Base-by-base conservation (phyloP, 2,888 invertebrate genomes). In the Cephus sareptanus region DNA sequence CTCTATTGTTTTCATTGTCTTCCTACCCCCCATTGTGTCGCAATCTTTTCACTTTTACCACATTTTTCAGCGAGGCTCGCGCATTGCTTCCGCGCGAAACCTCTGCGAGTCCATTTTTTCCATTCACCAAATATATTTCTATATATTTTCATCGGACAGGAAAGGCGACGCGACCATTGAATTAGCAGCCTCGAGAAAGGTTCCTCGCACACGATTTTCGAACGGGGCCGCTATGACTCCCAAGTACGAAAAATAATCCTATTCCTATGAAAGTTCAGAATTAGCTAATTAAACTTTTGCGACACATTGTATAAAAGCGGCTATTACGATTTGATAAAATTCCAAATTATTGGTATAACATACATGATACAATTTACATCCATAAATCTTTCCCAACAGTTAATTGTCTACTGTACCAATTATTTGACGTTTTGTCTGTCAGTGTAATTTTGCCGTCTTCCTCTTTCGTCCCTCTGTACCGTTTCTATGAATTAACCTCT, bases 1-100 rank as follows among this genome's bases (percentile, higher is more conserved):
- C 75, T 76, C 79, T 78, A 85, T 83, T 84, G 85, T 85, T 83
- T 83, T 82, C 84, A 84, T 87, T 85, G 85, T 86, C 83, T 81
- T 81, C 75, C 76, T 69, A 78, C 79, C 40, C 35, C 75, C 81
- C 78, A 85, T 82, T 85, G 84, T 82, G 76, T 76, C 69, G 31
- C 40, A 85, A 80, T 84, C 86, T 87, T 92, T 91, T 74, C 93
- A 96, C 78, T 80, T 79, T 78, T 79, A 80, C 78, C 78, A 73
- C 78, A 75, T 74, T 76, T 80, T 75, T 75, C 73, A 73, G 77
- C 69, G 15, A n/a, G 69, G n/a, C 33, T 75, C 34, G 75, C 35
- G 74, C 34, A 76, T 76, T 77, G 73, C 76, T 77, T 75, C 35
- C 68, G 30, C 34, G 34, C 71, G 71, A 56, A 23, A 56, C 23